A percentile compares a stretch with the other conserved stretches of the same genome.
Evolutionary conservation across 2,888 invertebrate species (phyloP).

Genomic region (Cynaeus angustus): DNA sequence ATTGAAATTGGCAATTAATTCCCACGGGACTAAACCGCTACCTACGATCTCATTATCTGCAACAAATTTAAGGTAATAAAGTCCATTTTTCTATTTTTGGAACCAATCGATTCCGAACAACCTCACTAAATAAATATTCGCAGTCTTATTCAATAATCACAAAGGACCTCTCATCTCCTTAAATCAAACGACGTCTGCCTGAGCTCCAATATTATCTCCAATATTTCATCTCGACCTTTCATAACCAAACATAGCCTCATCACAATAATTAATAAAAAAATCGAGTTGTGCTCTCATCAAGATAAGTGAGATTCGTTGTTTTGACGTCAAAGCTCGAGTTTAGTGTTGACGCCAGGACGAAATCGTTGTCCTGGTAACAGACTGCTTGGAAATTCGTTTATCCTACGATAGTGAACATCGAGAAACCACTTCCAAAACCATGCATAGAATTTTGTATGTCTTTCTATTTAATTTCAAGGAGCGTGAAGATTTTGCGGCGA

Average conservation of each 20-base stretch:
- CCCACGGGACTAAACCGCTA: conserved; percentile 3
- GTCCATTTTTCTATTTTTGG: conserved; percentile 13
- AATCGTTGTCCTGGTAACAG: conserved; percentile 56
- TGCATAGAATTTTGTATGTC: conserved; percentile 33
- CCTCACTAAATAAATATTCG: conserved; percentile 3
- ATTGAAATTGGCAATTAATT: conserved; percentile 19
- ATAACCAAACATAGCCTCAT: conserved; percentile 2
- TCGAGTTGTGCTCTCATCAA: conserved; percentile 40
- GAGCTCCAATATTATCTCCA: conserved; percentile 7
- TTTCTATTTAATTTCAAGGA: conserved; percentile 2
- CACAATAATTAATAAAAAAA: conserved; percentile 39
- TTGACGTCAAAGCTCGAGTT: conserved; percentile 56
- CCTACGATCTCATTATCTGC: conserved; percentile 7
- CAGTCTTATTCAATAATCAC: not conserved
- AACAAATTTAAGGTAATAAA: conserved; percentile 9
- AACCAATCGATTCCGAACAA: conserved; percentile 5
- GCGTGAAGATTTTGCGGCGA: too few relatives aligned
- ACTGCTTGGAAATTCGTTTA: conserved; percentile 53
- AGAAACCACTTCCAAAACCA: conserved; percentile 31
- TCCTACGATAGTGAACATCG: conserved; percentile 27
- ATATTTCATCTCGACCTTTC: conserved; percentile 17
- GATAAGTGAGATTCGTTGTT: conserved; percentile 48
- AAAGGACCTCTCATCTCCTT: not conserved
- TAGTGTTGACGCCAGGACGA: conserved; percentile 54
- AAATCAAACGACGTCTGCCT: too few relatives aligned